These are phyloP conservation scores for Carabus problematicus DNA, from an alignment of 2,888 invertebrate genomes.

Conservation along the genomic window DNA sequence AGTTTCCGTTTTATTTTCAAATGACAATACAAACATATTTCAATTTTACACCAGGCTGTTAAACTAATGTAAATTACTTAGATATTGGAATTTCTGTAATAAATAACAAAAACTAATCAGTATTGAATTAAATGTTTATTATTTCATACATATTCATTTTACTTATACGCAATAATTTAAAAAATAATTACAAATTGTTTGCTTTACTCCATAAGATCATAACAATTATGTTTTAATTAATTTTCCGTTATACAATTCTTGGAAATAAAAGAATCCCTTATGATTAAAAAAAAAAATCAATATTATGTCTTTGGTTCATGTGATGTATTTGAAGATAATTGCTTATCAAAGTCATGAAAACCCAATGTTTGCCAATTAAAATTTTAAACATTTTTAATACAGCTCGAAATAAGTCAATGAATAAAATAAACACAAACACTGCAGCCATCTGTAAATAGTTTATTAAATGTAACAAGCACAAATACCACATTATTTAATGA, in stretches of 20 bases:
- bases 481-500: conserved; percentile 5
- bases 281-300: no score
- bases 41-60: not conserved
- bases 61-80: not conserved
- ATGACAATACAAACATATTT: not conserved
- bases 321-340: no score
- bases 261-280: no score
- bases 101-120: not conserved
- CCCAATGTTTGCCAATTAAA: not conserved
- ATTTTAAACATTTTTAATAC: no score
- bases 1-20: conserved; percentile 25
- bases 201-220: no score
- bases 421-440: not conserved
- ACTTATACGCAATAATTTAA: no score
- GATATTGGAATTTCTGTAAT: not conserved
- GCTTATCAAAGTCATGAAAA: no score
- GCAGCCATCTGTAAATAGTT: conserved; percentile 1
- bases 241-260: no score
- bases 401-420: not conserved
- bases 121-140: not conserved
- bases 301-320: no score
- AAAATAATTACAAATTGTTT: no score
- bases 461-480: conserved; percentile 16
- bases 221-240: no score
- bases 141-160: no score